Conservation (phyloP, 2,888 invertebrate genomes). For the Ophion obscuratus region DNA sequence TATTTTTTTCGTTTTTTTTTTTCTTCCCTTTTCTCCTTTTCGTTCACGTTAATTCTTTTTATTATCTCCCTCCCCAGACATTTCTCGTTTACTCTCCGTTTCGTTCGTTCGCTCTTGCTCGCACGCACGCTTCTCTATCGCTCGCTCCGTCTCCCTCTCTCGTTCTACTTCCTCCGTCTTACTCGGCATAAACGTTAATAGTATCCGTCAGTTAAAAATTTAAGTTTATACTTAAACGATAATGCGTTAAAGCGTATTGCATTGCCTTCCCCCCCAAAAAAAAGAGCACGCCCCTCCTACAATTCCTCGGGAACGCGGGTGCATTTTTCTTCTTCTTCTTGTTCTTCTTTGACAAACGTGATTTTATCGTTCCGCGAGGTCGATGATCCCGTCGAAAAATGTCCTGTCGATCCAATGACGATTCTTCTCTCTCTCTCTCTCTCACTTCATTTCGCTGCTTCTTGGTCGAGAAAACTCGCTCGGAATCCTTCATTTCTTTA, state of each 20-base stretch:
- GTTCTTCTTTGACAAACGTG: neutral
- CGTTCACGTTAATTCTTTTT: constrained; percentile 68
- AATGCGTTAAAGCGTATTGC: constrained; percentile 88
- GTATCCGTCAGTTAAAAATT: constrained; percentile 69
- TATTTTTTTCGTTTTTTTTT: constrained; percentile 70
- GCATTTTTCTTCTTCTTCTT: neutral
- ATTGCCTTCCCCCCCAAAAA: constrained; percentile 88
- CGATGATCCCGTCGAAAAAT: neutral
- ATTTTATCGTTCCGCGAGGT: constrained; percentile 1
- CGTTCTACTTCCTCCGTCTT: neutral
- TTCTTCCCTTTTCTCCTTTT: constrained; percentile 70
- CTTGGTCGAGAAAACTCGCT: too few relatives aligned
- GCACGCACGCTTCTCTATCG: neutral
- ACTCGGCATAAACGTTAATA: constrained; percentile 59
- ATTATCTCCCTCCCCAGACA: constrained; percentile 56
- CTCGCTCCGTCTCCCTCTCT: constrained; percentile 17
- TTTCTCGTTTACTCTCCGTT: constrained; percentile 2
- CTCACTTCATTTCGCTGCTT: neutral
- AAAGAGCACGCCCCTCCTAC: constrained; percentile 8
- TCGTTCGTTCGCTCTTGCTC: too few relatives aligned
- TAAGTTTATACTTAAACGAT: constrained; percentile 79
- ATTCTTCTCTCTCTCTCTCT: neutral
- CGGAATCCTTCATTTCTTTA: too few relatives aligned
- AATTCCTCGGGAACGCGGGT: neutral
- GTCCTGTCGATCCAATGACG: too few relatives aligned